Conservation (phyloP, 2,113 vertebrate species). For the Chitala chitala region DNA sequence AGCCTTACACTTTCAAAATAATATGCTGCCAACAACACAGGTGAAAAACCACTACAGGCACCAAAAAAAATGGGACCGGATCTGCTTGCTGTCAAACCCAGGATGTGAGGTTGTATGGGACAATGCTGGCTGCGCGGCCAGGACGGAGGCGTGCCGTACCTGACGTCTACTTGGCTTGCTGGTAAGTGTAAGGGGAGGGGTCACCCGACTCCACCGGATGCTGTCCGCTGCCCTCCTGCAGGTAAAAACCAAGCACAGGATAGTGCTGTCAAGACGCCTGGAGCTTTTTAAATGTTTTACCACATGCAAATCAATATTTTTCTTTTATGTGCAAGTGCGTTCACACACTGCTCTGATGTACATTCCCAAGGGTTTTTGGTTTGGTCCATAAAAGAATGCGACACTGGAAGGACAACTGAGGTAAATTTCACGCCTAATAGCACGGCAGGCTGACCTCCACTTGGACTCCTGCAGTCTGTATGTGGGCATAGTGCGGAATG, state of each 20-base stretch:
- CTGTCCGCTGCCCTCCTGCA: conserved; percentile 83
- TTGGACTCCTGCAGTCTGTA: conserved; percentile 82
- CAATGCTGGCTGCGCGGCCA: not conserved
- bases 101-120: too few relatives aligned
- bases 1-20: too few relatives aligned
- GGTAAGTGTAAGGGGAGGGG: conserved; percentile 91
- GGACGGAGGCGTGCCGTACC: conserved; percentile 54
- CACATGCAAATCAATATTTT: too few relatives aligned
- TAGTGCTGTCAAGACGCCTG: not conserved
- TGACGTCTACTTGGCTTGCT: conserved; percentile 93
- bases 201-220: conserved; percentile 92
- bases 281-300: not conserved
- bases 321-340: too few relatives aligned
- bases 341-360: too few relatives aligned
- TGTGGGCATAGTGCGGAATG: conserved; percentile 86
- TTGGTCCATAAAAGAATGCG: too few relatives aligned
- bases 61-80: too few relatives aligned
- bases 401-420: not conserved
- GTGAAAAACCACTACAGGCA: too few relatives aligned
- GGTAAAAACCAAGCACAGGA: conserved; percentile 35
- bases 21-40: too few relatives aligned
- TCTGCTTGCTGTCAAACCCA: too few relatives aligned
- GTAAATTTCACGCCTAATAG: not conserved
- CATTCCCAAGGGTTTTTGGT: too few relatives aligned
- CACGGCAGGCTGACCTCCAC: conserved; percentile 60